Evolutionary conservation across 2,113 vertebrate genomes (phyloP).

Genomic region (Siniperca knerii): DNA sequence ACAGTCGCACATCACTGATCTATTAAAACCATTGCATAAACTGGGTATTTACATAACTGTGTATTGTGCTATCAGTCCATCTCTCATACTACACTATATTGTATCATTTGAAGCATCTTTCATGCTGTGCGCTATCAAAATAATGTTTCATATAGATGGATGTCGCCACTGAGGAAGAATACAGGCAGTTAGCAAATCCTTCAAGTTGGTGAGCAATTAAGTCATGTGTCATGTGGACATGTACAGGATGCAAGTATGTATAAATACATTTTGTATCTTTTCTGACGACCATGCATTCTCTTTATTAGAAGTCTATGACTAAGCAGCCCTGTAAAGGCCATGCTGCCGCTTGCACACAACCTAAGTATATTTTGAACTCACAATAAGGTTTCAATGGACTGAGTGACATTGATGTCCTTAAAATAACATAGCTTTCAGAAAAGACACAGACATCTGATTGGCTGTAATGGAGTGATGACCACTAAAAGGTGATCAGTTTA

Average conservation of each 20-base stretch:
- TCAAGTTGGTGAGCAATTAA: slow-evolving; percentile 1
- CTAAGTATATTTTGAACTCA: not conserved
- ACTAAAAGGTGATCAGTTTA: not conserved
- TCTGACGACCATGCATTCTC: not conserved
- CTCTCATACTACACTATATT: not conserved
- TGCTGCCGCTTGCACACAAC: not conserved
- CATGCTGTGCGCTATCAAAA: slow-evolving; percentile 9
- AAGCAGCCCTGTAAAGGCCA: not conserved
- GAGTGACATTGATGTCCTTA: not conserved
- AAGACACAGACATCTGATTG: not conserved
- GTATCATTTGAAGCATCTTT: not conserved
- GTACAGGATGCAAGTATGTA: not conserved
- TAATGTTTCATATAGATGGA: slow-evolving; percentile 18
- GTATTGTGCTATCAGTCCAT: slow-evolving; percentile 5
- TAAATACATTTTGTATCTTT: slow-evolving; percentile 2
- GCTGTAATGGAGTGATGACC: not conserved
- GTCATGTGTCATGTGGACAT: not conserved
- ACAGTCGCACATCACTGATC: slow-evolving; percentile 4
- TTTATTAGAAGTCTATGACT: not conserved
- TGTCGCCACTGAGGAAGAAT: slow-evolving; percentile 23
- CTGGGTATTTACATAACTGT: not conserved
- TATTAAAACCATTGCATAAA: not conserved
- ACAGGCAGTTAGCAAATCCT: slow-evolving; percentile 24
- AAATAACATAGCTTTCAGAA: not conserved
- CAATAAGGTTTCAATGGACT: not conserved